Base-by-base conservation (phyloP, 1,140 invertebrate genomes). In the Metaphire vulgaris region DNA sequence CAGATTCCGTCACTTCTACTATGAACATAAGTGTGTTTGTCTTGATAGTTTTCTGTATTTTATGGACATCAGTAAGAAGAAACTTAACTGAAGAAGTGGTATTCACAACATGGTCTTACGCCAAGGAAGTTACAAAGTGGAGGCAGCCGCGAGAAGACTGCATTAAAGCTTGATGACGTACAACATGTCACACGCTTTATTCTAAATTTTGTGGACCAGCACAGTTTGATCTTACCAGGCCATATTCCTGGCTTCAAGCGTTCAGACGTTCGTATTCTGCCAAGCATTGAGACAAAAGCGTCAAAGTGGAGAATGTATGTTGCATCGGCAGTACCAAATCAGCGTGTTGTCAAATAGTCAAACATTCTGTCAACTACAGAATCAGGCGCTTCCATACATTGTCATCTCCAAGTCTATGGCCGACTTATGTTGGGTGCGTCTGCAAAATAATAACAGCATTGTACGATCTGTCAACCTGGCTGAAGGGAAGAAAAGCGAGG, bases 121-220 rank as follows among this genome's bases (percentile, higher is more conserved):
- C 69, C 69, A 30, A n/a, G 69, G 2, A 71, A 71, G 69, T 29
- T 29, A 16, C 30, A 29, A 16, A n/a, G n/a, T n/a, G 26, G 26
- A 71, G 69, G 69, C 31, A 31, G 30, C 30, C 28, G 33, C 6
- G 21, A 56, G 21, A 56, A 56, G 41, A 56, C 41, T 12, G 41
- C 41, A 56, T 56, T 56, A 56, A 56, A 56, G 21, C 41, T 71
- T 2, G 69, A 71, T 29, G 28, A 71, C 69, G 31, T 71, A n/a
- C 30, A 33, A n/a, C n/a, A n/a, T n/a, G n/a, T n/a, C n/a, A n/a
- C n/a, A n/a, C n/a, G n/a, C n/a, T 56, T 56, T 21, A 56, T 56
- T 12, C 6, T 21, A 56, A 56, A 56, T 21, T 56, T 56, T 56
- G 41, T 21, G 6, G 41, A 56, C 6, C 41, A 56, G 21, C 41